phyloP scores from a whole-genome alignment of 2,888 invertebrate genomes.

The Tiliacea citrago region DNA sequence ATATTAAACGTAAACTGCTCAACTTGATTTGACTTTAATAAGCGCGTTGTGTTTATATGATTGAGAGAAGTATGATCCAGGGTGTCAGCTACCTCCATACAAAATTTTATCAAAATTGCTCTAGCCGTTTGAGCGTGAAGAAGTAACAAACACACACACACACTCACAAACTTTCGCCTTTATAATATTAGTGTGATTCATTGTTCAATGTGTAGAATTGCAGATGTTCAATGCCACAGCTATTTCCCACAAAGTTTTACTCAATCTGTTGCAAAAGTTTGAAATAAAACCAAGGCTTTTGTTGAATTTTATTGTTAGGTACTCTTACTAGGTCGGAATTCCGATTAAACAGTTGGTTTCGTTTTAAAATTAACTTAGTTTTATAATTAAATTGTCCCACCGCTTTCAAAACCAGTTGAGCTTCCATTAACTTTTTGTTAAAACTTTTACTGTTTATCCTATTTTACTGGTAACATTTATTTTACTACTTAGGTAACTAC shows the following conservation, averaged over 20 bases:
- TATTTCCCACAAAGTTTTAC: slow-evolving; percentile 30
- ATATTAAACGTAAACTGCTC: neutral
- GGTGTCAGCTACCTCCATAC: too few relatives aligned
- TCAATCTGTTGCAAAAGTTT: slow-evolving; percentile 44
- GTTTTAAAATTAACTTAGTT: slow-evolving; percentile 61
- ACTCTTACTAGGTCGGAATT: slow-evolving; percentile 44
- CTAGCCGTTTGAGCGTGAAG: too few relatives aligned
- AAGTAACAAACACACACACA: too few relatives aligned
- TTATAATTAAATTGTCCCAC: slow-evolving; percentile 61
- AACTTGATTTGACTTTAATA: neutral
- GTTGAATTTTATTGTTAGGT: slow-evolving; percentile 57
- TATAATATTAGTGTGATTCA: too few relatives aligned
- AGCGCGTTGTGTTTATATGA: neutral
- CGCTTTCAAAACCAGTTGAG: slow-evolving; percentile 56
- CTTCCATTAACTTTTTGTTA: slow-evolving; percentile 54
- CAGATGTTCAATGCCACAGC: slow-evolving; percentile 30
- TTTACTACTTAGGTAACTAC: slow-evolving; percentile 29
- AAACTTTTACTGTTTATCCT: slow-evolving; percentile 53
- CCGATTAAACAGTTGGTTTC: slow-evolving; percentile 58
- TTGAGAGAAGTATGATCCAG: slow-evolving; percentile 9
- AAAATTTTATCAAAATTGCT: too few relatives aligned
- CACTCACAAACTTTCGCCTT: too few relatives aligned
- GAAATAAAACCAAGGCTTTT: slow-evolving; percentile 53
- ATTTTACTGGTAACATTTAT: slow-evolving; percentile 46
- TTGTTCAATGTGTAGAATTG: slow-evolving; percentile 21